Base-by-base conservation (phyloP, 2,113 vertebrate species). In the Silurus meridionalis region DNA sequence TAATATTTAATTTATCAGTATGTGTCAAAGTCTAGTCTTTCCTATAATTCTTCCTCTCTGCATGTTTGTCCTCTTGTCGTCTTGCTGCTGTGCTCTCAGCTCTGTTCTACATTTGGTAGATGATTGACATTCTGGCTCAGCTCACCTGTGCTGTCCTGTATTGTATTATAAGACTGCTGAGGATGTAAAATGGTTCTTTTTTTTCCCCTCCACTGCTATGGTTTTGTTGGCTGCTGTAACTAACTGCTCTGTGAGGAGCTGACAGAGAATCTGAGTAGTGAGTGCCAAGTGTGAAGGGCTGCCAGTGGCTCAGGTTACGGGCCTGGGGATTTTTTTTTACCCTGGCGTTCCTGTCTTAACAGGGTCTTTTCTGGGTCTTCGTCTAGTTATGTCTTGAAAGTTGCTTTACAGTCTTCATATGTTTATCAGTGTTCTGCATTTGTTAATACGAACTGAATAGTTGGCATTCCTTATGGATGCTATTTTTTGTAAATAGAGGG, bases 231-330 rank as follows among this genome's bases (percentile, higher is more conserved):
- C 87, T 67, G 86, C 75, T 25, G 28, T n/a, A 88, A 53, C 28
- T 66, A 61, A 61, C 52, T 28, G 28, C 64, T 85, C 15, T 9
- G 83, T 80, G 86, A 48, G 75, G 15, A 66, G 37, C 71, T 83
- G 55, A 69, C 50, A 28, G 69, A 77, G 52, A 60, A 77, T 37
- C 57, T 61, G 83, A 89, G 74, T 84, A 86, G 84, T 71, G 79
- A 57, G 71, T 69, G 63, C 17, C 64, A 83, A 87, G 66, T 85
- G 53, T 61, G 72, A 71, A 81, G 85, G 80, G 67, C 87, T 87
- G 84, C 80, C 81, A 84, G 85, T 61, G 69, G 90, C 83, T 94
- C 91, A 19, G 61, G 89, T 94, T 94, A 92, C 93, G 89, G 85
- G 74, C 87, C 88, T 85, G 85, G 85, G 82, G 52, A 53, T 90